A percentile compares a stretch with the other conserved stretches of the same genome.
These are phyloP conservation scores for Macrochelys suwanniensis DNA, from an alignment of 2,797 vertebrate species.

Conservation along the genomic window DNA sequence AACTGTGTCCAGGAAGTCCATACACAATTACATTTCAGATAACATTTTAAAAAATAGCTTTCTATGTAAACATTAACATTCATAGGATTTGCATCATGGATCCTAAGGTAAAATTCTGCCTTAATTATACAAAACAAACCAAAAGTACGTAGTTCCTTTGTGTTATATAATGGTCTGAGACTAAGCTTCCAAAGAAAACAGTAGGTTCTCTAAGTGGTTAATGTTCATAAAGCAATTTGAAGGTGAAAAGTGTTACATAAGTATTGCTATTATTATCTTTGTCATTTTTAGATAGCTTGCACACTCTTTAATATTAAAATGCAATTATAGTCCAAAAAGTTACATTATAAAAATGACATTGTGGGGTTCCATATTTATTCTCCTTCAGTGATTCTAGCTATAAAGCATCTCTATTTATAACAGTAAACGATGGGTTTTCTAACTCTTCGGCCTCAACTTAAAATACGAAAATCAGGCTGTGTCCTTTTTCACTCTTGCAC, in stretches of 20 bases:
- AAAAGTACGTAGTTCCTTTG: constrained; percentile 69
- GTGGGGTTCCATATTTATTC: constrained; percentile 56
- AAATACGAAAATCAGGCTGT: constrained; percentile 68
- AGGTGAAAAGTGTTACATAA: background rate
- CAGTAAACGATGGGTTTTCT: constrained; percentile 56
- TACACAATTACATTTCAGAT: background rate
- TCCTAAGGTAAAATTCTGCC: background rate
- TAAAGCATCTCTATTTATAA: constrained; percentile 60
- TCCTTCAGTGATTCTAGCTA: constrained; percentile 41
- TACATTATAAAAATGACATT: constrained; percentile 35
- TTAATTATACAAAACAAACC: constrained; percentile 63
- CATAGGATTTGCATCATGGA: background rate
- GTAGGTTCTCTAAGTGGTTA: constrained; percentile 1
- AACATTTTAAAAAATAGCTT: background rate
- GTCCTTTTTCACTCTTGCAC: constrained; percentile 51
- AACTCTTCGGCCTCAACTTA: constrained; percentile 48
- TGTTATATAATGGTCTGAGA: constrained; percentile 38
- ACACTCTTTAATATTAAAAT: background rate
- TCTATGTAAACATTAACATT: background rate
- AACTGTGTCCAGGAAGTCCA: background rate
- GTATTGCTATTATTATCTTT: background rate
- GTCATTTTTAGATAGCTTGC: constrained; percentile 38
- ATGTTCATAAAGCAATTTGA: background rate
- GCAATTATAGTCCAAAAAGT: constrained; percentile 54
- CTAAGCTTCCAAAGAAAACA: constrained; percentile 44